A percentile compares a stretch with the other conserved stretches of the same genome.
Evolutionary conservation across 2,888 invertebrate species (phyloP).

Genomic region (Choreutis nemorana): DNA sequence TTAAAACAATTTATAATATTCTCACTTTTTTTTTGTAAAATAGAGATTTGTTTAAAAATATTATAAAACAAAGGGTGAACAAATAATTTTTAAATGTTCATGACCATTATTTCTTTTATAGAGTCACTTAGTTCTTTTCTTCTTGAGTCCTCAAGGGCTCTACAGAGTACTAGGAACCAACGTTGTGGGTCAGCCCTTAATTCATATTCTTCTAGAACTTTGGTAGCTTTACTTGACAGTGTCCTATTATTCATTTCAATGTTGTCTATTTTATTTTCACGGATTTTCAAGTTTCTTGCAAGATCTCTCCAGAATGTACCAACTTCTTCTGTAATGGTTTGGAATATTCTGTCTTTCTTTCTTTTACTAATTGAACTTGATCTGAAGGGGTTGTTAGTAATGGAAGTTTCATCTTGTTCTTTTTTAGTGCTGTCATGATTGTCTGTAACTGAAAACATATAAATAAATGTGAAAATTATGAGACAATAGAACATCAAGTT

Average conservation of each 20-base stretch:
- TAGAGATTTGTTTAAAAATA: no score
- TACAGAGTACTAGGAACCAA: conserved; percentile 43
- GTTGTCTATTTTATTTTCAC: conserved; percentile 39
- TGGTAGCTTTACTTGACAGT: conserved; percentile 25
- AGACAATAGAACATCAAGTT: no score
- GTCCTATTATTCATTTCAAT: conserved; percentile 28
- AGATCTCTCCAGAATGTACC: conserved; percentile 44
- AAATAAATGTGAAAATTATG: no score
- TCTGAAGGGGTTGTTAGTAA: conserved; percentile 19
- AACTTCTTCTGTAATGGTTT: conserved; percentile 36
- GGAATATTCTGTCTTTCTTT: conserved; percentile 33
- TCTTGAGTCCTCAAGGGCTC: conserved; percentile 38
- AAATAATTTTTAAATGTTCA: conserved; percentile 28
- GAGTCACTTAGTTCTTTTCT: conserved; percentile 38
- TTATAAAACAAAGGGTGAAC: not conserved
- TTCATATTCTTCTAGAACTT: conserved; percentile 30
- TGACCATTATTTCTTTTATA: conserved; percentile 38
- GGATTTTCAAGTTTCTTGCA: conserved; percentile 37
- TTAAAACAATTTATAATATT: no score
- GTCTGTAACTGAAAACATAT: no score
- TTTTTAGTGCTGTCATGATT: conserved; percentile 8
- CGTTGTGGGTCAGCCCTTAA: conserved; percentile 31
- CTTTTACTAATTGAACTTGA: conserved; percentile 18
- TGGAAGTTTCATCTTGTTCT: conserved; percentile 13
- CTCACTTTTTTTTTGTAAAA: no score